Percentiles rank a stretch among this genome's conserved stretches.
Conservation (phyloP, 2,888 invertebrate species). For the Tipula lateralis region DNA sequence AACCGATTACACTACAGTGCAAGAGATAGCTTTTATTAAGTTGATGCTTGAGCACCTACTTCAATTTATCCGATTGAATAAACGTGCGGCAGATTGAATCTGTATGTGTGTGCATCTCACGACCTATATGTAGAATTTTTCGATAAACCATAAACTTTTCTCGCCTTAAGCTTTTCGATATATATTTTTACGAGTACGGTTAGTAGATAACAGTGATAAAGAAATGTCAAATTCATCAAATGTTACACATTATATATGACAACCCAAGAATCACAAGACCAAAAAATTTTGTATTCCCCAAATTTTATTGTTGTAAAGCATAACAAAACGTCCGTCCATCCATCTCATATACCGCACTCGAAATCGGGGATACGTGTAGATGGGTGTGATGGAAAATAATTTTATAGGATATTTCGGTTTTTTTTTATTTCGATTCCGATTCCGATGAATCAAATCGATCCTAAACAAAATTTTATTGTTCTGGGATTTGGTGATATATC, state of each 20-base stretch:
- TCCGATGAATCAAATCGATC: neutral
- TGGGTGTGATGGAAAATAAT: neutral
- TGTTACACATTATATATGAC: neutral
- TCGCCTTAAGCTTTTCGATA: neutral
- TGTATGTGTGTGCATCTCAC: too few relatives aligned
- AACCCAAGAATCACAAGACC: neutral
- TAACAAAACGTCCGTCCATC: neutral
- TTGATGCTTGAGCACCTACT: too few relatives aligned
- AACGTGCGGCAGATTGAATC: too few relatives aligned
- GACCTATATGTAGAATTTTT: too few relatives aligned
- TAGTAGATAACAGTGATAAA: neutral
- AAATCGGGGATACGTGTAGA: neutral
- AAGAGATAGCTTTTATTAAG: too few relatives aligned
- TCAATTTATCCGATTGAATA: too few relatives aligned
- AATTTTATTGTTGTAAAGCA: neutral
- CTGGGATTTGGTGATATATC: neutral
- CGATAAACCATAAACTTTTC: neutral
- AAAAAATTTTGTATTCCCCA: neutral
- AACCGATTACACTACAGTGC: too few relatives aligned
- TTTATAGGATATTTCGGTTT: neutral
- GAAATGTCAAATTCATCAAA: neutral
- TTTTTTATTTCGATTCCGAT: too few relatives aligned
- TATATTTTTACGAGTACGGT: neutral
- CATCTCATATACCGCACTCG: neutral
- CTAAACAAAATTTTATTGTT: neutral